Conservation (phyloP, 2,888 invertebrate species). For the Noctua fimbriata region DNA sequence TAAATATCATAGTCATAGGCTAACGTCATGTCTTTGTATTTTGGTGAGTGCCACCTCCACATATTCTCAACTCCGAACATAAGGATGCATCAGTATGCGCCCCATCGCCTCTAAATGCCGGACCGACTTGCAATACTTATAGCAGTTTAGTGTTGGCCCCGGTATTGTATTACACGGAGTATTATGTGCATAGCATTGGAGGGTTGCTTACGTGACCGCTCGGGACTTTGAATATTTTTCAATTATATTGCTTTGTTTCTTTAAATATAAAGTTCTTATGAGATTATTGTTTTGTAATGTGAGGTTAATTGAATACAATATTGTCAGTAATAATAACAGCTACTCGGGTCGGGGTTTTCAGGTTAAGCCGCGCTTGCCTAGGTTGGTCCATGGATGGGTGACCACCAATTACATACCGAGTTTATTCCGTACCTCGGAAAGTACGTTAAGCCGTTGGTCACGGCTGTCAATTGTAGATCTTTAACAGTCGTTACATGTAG, state of each 20-base stretch:
- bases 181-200: slow-evolving; percentile 76
- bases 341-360: not conserved
- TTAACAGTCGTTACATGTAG: not conserved
- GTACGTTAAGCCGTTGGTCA: not conserved
- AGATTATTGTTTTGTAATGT: slow-evolving; percentile 21
- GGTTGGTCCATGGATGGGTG: not conserved
- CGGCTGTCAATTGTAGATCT: not conserved
- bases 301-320: not conserved
- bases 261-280: slow-evolving; percentile 24
- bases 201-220: slow-evolving; percentile 76
- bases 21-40: too few relatives aligned
- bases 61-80: slow-evolving; percentile 7
- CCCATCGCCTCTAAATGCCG: slow-evolving; percentile 79
- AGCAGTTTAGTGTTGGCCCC: slow-evolving; percentile 85
- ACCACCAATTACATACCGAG: not conserved
- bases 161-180: slow-evolving; percentile 85
- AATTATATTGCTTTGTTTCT: slow-evolving; percentile 61
- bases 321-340: not conserved
- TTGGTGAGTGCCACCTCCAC: slow-evolving; percentile 63
- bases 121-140: slow-evolving; percentile 88
- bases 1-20: too few relatives aligned
- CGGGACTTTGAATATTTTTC: slow-evolving; percentile 69
- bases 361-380: not conserved
- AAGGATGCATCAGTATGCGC: slow-evolving; percentile 82
- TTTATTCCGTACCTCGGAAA: not conserved